Evolutionary conservation across 2,888 invertebrate genomes (phyloP).

Genomic region (Caenorhabditis sp.): DNA sequence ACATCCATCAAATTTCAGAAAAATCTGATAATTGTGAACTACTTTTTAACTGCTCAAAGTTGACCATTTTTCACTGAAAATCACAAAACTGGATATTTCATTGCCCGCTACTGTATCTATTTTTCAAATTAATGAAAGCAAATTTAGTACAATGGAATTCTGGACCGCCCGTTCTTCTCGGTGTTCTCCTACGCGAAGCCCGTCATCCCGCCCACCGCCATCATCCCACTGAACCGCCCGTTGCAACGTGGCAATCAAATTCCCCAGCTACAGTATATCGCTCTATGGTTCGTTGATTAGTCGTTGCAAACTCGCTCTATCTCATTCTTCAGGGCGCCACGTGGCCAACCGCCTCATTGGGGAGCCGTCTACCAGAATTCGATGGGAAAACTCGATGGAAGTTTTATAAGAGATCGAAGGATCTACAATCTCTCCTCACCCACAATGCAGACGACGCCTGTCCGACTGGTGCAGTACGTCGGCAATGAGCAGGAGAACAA

Average conservation of each 20-base stretch:
- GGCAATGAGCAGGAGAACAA: slow-evolving; percentile 66
- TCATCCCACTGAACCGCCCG: slow-evolving; percentile 66
- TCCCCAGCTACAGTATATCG: slow-evolving; percentile 65
- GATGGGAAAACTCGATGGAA: slow-evolving; percentile 62
- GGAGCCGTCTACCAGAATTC: slow-evolving; percentile 57
- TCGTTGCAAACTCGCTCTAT: background rate
- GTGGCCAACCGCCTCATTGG: slow-evolving; percentile 69
- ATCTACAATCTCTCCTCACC: slow-evolving; percentile 52
- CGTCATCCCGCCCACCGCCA: slow-evolving; percentile 60
- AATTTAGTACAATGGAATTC: slow-evolving; percentile 71
- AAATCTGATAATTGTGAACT: too few species aligned
- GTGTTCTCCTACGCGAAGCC: slow-evolving; percentile 64
- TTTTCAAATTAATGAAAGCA: background rate
- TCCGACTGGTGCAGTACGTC: slow-evolving; percentile 68
- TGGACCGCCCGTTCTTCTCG: slow-evolving; percentile 67
- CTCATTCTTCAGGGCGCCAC: slow-evolving; percentile 58
- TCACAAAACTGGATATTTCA: too few species aligned
- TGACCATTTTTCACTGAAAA: too few species aligned
- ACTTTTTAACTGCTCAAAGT: too few species aligned
- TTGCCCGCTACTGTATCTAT: too few species aligned
- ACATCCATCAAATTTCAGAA: too few species aligned
- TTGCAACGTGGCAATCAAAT: slow-evolving; percentile 64
- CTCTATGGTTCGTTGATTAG: slow-evolving; percentile 47
- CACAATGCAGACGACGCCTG: slow-evolving; percentile 40
- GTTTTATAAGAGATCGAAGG: slow-evolving; percentile 62